Base-by-base conservation (phyloP, 2,113 vertebrate species). In the Neodon shergylaensis region DNA sequence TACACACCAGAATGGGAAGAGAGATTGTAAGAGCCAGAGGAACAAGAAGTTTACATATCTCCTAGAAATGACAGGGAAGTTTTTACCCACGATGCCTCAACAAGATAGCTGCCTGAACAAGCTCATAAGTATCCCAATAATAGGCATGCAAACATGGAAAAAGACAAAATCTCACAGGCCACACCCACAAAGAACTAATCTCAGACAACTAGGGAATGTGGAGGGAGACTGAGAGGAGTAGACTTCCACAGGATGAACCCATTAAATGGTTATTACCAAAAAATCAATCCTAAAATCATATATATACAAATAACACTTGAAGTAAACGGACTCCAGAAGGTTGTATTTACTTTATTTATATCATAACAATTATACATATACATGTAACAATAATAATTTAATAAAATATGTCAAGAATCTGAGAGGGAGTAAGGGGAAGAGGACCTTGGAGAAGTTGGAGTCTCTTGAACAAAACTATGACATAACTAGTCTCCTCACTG, bases 381-480 rank as follows among this genome's bases (percentile, higher is more conserved):
- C 28, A 14, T 42, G 13, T 14, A 47, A 28, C 54, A 83, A 26
- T 63, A 83, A 61, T n/a, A 83, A 63, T 63, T 83, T 24, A 63
- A 63, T 42, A 31, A 83, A 83, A 42, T 63, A 26, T 13, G 14
- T 8, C 58, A 83, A 31, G 13, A 54, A n/a, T 68, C 94, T 86
- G 36, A 68, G 19, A 86, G 58, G 24, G 1, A 54, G 22, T 28
- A 24, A 31, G 54, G 11, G 11, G 12, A 83, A 63, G n/a, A 7
- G 39, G 14, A 39, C n/a, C 13, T 36, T 63, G 54, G 39, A 83
- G 14, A 61, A 63, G 11, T 16, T 33, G 28, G 5, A 58, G 9
- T 81, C 49, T 84, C 44, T 73, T 42, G 52, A 72, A 84, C 21
- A 94, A 73, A 93, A 95, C 39, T 92, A 36, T 88, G 63, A 82